A percentile compares a stretch with the other conserved stretches of the same genome.
Conservation (phyloP, 2,888 invertebrate genomes). For the Agriotes lineatus region DNA sequence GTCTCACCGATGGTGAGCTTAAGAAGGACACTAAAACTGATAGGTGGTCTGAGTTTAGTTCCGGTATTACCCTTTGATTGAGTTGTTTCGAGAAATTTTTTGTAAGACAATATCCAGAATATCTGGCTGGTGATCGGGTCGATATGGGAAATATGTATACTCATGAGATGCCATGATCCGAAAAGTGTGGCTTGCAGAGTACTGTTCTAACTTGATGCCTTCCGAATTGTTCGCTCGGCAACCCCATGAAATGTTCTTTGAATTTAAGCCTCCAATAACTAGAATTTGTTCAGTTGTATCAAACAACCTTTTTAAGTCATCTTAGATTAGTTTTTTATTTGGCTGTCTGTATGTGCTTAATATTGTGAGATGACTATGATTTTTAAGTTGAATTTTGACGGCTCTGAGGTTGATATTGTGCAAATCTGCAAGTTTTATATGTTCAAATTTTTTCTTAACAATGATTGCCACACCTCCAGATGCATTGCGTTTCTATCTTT, state of each 20-base stretch:
- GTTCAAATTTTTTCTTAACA: slow-evolving; percentile 3
- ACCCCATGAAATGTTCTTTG: neutral
- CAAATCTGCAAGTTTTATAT: neutral
- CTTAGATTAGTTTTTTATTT: neutral
- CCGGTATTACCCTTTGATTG: slow-evolving; percentile 4
- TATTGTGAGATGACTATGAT: slow-evolving; percentile 5
- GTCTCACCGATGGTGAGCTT: neutral
- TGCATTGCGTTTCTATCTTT: neutral
- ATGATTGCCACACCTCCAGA: slow-evolving; percentile 4
- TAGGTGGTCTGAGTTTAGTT: slow-evolving; percentile 10
- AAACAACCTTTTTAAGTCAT: neutral
- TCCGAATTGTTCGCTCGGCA: slow-evolving; percentile 2
- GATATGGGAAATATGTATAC: slow-evolving; percentile 12
- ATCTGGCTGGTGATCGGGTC: slow-evolving; percentile 8
- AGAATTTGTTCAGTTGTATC: slow-evolving; percentile 1
- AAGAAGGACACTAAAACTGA: slow-evolving; percentile 8
- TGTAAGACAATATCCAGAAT: no score
- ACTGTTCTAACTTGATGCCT: neutral
- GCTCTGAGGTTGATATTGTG: neutral
- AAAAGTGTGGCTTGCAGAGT: slow-evolving; percentile 1
- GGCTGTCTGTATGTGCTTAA: neutral
- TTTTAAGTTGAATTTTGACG: neutral
- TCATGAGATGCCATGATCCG: neutral
- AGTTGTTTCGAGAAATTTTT: slow-evolving; percentile 9
- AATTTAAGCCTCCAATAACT: neutral